These are phyloP conservation scores for Apodemus agrarius DNA, from an alignment of 2,797 vertebrate genomes.

Conservation along the genomic window DNA sequence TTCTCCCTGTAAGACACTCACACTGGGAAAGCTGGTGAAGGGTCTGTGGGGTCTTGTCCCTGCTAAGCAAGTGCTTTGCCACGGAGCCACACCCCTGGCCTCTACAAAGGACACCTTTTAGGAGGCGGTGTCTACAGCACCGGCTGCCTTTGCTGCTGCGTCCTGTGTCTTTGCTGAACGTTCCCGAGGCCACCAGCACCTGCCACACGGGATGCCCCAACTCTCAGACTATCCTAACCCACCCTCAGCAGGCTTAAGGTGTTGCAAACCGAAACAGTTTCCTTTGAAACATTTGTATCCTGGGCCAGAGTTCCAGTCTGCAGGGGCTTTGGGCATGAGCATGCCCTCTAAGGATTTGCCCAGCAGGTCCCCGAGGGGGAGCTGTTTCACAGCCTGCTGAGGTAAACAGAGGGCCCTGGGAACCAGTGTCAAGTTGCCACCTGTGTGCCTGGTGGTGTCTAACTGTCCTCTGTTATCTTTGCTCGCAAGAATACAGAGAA, in stretches of 20 bases:
- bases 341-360: background rate
- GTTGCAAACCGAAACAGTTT: background rate
- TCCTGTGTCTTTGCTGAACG: background rate
- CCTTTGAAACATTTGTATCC: background rate
- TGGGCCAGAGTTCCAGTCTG: background rate
- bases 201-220: background rate
- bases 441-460: background rate
- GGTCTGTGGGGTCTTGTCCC: rapidly evolving
- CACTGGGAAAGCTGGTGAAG: background rate
- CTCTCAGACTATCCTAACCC: background rate
- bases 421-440: background rate
- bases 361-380: background rate
- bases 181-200: background rate
- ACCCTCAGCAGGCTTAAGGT: background rate
- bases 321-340: background rate
- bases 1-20: background rate
- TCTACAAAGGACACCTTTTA: background rate
- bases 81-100: background rate
- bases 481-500: background rate
- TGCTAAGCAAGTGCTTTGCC: background rate
- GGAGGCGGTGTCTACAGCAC: background rate
- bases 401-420: slow-evolving; percentile 22
- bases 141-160: background rate
- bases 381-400: background rate
- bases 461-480: background rate